These are phyloP conservation scores for Sarcophaga rosellei DNA, from an alignment of 2,888 invertebrate species.

Conservation along the genomic window DNA sequence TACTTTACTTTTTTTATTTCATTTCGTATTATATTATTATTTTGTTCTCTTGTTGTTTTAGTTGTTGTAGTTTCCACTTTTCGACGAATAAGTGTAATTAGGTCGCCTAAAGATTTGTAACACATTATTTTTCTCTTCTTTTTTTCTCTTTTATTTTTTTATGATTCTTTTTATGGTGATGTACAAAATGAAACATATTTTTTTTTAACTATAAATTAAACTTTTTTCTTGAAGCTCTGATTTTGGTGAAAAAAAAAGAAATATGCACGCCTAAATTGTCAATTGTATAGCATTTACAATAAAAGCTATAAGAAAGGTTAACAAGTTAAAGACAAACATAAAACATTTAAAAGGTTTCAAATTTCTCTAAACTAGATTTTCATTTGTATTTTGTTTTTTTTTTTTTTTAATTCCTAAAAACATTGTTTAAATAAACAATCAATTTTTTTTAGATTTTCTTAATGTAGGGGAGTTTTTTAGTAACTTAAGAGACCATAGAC, in stretches of 20 bases:
- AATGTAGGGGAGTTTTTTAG: not conserved
- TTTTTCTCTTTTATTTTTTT: not conserved
- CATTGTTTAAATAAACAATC: not conserved
- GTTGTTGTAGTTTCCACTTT: not conserved
- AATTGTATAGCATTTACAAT: not conserved
- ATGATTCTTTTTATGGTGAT: slow-evolving; percentile 21
- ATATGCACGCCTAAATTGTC: not conserved
- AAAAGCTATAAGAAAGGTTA: too few relatives aligned
- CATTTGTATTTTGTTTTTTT: not conserved
- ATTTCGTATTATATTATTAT: not conserved
- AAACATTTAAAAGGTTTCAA: too few relatives aligned
- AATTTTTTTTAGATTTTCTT: not conserved
- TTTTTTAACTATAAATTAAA: not conserved
- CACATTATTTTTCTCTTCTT: slow-evolving; percentile 33
- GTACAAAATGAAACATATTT: not conserved
- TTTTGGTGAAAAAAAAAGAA: not conserved
- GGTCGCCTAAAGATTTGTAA: slow-evolving; percentile 61
- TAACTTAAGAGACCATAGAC: not conserved
- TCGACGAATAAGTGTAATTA: slow-evolving; percentile 51
- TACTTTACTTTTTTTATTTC: slow-evolving; percentile 23
- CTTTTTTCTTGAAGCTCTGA: not conserved
- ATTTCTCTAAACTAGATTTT: too few relatives aligned
- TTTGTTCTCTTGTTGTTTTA: slow-evolving; percentile 11
- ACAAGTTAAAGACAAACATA: too few relatives aligned
- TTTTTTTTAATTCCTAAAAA: not conserved